Evolutionary conservation across 2,113 vertebrate species (phyloP).

Genomic region (Lontra canadensis): DNA sequence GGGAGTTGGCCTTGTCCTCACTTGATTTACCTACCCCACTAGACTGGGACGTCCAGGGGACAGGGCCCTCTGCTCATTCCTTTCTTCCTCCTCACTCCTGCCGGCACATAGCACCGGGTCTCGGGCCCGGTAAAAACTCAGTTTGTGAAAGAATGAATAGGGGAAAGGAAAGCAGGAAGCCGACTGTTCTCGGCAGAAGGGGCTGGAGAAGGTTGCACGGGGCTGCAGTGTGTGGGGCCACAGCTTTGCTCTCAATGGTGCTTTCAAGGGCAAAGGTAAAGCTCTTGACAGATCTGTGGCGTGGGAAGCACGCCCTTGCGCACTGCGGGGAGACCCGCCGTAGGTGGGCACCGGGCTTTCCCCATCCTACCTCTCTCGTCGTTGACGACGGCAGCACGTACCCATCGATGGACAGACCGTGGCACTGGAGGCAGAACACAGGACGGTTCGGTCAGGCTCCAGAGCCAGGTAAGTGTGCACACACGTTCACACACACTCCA

Average conservation of each 20-base stretch:
- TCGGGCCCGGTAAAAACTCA: background rate
- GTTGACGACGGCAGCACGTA: slow-evolving; percentile 98
- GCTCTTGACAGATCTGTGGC: background rate
- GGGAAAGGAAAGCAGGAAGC: background rate
- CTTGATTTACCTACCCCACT: background rate
- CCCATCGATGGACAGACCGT: slow-evolving; percentile 96
- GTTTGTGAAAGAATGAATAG: background rate
- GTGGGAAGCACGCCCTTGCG: background rate
- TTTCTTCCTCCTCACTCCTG: background rate
- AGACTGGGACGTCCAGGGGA: background rate
- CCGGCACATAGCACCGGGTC: background rate
- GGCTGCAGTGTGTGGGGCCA: fast-evolving
- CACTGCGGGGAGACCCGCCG: background rate
- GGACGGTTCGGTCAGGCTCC: slow-evolving; percentile 25
- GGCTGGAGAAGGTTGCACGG: background rate
- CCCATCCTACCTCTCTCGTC: slow-evolving; percentile 91
- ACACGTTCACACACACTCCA: background rate
- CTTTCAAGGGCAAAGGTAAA: background rate
- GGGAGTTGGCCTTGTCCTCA: background rate
- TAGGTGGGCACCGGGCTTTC: background rate
- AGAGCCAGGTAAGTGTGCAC: background rate
- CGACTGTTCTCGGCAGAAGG: background rate
- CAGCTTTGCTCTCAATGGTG: background rate
- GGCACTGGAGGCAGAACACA: slow-evolving; percentile 87
- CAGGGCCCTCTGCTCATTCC: background rate